Evolutionary conservation across 2,113 vertebrate species (phyloP).

Genomic region (Acrocephalus arundinaceus): DNA sequence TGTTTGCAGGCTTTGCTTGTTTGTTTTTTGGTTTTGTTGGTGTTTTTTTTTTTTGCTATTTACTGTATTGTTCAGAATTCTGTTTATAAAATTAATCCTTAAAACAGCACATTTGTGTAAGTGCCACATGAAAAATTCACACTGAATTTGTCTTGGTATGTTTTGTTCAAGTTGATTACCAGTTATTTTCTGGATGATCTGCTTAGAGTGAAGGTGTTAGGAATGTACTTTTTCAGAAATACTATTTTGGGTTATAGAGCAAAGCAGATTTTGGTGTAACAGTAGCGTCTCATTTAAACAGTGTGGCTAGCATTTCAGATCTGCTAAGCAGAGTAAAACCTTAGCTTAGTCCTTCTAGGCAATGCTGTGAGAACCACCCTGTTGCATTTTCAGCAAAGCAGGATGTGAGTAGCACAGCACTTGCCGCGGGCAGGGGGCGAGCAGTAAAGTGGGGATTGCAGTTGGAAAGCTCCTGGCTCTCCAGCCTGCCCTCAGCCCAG

Average conservation of each 20-base stretch:
- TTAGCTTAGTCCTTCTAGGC: background rate
- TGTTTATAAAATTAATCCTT: background rate
- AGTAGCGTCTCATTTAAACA: background rate
- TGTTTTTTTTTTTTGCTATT: background rate
- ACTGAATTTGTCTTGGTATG: background rate
- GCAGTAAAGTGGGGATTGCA: background rate
- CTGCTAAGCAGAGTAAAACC: background rate
- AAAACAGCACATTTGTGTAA: background rate
- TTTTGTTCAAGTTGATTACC: background rate
- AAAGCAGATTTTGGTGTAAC: background rate
- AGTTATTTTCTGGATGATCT: slow-evolving; percentile 7
- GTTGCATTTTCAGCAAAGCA: background rate
- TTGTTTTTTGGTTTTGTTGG: background rate
- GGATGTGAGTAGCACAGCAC: background rate
- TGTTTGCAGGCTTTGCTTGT: background rate
- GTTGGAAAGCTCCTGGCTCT: background rate
- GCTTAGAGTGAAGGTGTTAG: background rate
- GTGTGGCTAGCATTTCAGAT: background rate
- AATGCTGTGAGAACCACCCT: background rate
- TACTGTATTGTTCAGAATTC: background rate
- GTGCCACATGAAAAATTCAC: background rate
- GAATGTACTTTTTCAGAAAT: background rate
- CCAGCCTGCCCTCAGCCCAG: background rate
- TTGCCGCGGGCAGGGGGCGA: background rate
- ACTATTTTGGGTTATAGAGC: background rate